phyloP scores from a whole-genome alignment of 2,113 vertebrate species.

The Seriola dumerili region DNA sequence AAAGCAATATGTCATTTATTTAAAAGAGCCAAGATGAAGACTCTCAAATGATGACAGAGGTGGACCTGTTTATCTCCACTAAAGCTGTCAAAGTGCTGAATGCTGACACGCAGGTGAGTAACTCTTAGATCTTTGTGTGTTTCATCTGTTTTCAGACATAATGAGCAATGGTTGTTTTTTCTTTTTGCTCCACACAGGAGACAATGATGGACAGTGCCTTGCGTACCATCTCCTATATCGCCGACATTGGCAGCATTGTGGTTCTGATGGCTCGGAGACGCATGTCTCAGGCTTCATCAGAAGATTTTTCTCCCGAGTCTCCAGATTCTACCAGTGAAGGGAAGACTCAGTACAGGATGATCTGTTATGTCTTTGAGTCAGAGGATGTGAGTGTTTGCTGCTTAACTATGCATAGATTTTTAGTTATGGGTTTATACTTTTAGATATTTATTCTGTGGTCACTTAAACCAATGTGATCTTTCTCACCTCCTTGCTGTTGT shows the following conservation, averaged over 20 bases:
- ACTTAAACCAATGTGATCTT: slow-evolving; percentile 35
- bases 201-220: slow-evolving; percentile 98
- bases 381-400: slow-evolving; percentile 92
- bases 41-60: slow-evolving; percentile 93
- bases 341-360: slow-evolving; percentile 96
- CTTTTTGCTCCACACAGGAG: slow-evolving; percentile 83
- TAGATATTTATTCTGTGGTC: slow-evolving; percentile 7
- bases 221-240: slow-evolving; percentile 98
- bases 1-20: slow-evolving; percentile 12
- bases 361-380: slow-evolving; percentile 98
- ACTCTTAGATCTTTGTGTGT: not conserved
- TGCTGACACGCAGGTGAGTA: slow-evolving; percentile 95
- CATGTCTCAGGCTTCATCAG: slow-evolving; percentile 91
- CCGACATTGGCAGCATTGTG: slow-evolving; percentile 96
- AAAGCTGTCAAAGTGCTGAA: slow-evolving; percentile 99
- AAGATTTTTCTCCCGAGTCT: slow-evolving; percentile 91
- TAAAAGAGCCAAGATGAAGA: slow-evolving; percentile 92
- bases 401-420: not conserved
- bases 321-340: slow-evolving; percentile 88
- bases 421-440: not conserved
- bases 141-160: slow-evolving; percentile 2
- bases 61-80: slow-evolving; percentile 98
- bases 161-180: not conserved
- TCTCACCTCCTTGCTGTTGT: slow-evolving; percentile 51
- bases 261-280: slow-evolving; percentile 96